Base-by-base conservation (phyloP, 2,888 invertebrate species). In the Abscondita cerata region DNA sequence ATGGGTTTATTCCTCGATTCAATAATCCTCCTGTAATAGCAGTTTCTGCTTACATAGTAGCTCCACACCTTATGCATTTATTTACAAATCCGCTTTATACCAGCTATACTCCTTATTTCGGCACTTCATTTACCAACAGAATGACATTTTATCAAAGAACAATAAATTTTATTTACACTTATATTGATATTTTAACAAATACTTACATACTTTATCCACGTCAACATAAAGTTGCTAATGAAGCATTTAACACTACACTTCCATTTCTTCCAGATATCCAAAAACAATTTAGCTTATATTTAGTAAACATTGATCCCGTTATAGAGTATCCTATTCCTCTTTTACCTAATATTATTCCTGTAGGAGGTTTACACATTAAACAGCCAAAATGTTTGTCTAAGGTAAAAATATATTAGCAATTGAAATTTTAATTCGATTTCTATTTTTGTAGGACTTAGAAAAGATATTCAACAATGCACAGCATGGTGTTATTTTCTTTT, bases 321-420 rank as follows among this genome's bases (percentile, higher is more conserved):
- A 62, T 78, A 3, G 70, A 75, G 66, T 70, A 70, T 59, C 71
- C 77, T 1, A 72, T 73, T 65, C 70, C 76, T 0, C 48, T 77
- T n/a, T 66, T 76, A 12, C 78, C 78, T 11, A 78, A 79, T 62
- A 73, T 78, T 41, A 77, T 79, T 38, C 73, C 76, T 18, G 76
- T 79, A 19, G 78, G 77, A 16, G 79, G 79, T 25, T 56, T 79
- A n/a, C 79, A 80, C 53, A 70, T 74, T 4, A 64, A 68, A 58
- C 60, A 68, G 40, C 47, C 67, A 0, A 70, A 73, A 62, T 13
- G 46, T 19, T 55, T 79, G 58, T 73, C 77, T 16, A 51, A 73
- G 52, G 76, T 76, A 69, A 62, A 68, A 41, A 47, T 16, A 33
- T 33, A 8, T 9, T 15, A 25, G 2, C 11, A 5, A 9, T 13